Percentiles rank a stretch among this genome's conserved stretches.
These are phyloP conservation scores for Ricordea florida DNA, from an alignment of 92 coral and sea anemone genomes.

Conservation along the genomic window DNA sequence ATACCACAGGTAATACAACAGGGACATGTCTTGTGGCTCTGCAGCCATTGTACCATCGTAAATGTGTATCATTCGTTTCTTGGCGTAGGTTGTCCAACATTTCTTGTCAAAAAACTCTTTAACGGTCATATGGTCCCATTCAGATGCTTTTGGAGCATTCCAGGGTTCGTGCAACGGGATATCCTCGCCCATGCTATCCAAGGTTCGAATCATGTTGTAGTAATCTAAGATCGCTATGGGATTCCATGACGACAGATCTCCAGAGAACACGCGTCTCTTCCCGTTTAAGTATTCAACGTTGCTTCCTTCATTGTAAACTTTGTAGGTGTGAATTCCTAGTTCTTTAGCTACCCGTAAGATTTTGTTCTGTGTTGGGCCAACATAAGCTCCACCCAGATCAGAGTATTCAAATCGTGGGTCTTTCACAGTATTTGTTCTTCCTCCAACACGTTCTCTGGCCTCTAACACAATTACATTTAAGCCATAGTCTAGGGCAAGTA, in stretches of 20 bases:
- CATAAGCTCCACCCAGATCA: slow-evolving; percentile 87
- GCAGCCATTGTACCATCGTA: slow-evolving; percentile 85
- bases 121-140: no score
- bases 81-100: slow-evolving; percentile 84
- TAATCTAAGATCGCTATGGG: slow-evolving; percentile 74
- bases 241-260: slow-evolving; percentile 83
- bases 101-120: no score
- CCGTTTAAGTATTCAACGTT: slow-evolving; percentile 77
- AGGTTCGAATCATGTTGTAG: no score
- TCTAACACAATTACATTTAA: no score
- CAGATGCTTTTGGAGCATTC: no score
- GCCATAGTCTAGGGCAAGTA: no score
- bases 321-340: slow-evolving; percentile 79
- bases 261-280: no score
- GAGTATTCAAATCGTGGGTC: slow-evolving; percentile 70
- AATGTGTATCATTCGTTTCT: slow-evolving; percentile 78
- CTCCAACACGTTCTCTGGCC: no score
- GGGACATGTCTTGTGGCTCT: slow-evolving; percentile 84
- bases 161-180: slow-evolving; percentile 61
- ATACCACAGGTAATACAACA: slow-evolving; percentile 86
- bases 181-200: slow-evolving; percentile 67
- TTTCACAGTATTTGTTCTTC: slow-evolving; percentile 71
- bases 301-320: slow-evolving; percentile 61
- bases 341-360: slow-evolving; percentile 83
- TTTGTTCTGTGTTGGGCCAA: no score